A percentile compares a stretch with the other conserved stretches of the same genome.
Conservation (phyloP, 2,888 invertebrate genomes). For the Chaetogeoica ovagalla region DNA sequence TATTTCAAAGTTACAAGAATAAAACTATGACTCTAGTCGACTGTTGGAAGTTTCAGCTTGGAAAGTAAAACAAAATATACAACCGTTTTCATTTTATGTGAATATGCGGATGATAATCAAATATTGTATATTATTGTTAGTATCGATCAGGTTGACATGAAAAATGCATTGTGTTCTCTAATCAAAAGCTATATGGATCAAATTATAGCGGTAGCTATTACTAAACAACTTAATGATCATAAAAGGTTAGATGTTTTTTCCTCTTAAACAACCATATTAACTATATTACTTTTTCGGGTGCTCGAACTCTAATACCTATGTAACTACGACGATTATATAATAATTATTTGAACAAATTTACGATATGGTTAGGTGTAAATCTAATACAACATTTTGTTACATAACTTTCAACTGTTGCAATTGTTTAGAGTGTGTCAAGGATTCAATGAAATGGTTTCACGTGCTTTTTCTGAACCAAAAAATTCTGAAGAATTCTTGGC, state of each 20-base stretch:
- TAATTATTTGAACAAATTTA: not conserved
- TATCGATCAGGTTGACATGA: slow-evolving; percentile 65
- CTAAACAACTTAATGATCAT: slow-evolving; percentile 43
- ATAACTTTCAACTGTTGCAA: not conserved
- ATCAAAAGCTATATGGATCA: slow-evolving; percentile 47
- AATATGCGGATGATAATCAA: not conserved
- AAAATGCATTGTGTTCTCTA: slow-evolving; percentile 6
- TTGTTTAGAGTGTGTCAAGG: slow-evolving; percentile 59
- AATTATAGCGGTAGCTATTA: slow-evolving; percentile 50
- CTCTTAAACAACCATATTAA: not conserved
- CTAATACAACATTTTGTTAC: not conserved
- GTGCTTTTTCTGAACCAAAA: slow-evolving; percentile 72
- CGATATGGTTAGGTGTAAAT: not conserved
- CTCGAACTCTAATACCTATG: no score
- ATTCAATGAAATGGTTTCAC: slow-evolving; percentile 72
- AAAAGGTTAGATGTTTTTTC: not conserved
- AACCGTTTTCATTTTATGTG: not conserved
- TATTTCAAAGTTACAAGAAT: slow-evolving; percentile 66
- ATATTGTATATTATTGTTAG: slow-evolving; percentile 49
- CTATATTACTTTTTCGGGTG: not conserved
- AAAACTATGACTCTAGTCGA: slow-evolving; percentile 68
- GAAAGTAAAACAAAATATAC: slow-evolving; percentile 57
- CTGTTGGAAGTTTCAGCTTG: slow-evolving; percentile 71
- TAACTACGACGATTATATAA: no score
- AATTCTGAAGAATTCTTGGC: slow-evolving; percentile 81